Percentiles rank a stretch among this genome's conserved stretches.
Conservation (phyloP, 2,888 invertebrate species). For the Yponomeuta cagnagella region DNA sequence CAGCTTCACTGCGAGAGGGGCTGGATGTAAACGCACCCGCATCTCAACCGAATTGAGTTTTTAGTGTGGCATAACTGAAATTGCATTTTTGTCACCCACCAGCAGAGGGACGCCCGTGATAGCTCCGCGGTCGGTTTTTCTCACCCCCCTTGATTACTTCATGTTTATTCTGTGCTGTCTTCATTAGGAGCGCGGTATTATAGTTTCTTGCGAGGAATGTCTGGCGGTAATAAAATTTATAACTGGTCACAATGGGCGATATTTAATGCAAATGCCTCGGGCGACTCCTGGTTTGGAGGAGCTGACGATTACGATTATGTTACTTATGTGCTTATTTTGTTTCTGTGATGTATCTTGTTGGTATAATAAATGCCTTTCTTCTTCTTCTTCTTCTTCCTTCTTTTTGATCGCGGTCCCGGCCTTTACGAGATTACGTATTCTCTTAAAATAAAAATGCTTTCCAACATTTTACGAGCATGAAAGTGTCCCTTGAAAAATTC, state of each 20-base stretch:
- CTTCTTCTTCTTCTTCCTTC: neutral
- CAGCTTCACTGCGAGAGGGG: neutral
- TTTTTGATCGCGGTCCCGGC: neutral
- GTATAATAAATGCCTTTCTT: too few species aligned
- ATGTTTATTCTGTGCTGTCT: conserved; percentile 60
- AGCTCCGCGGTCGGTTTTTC: conserved; percentile 43
- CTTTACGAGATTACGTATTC: too few species aligned
- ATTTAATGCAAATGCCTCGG: conserved; percentile 2
- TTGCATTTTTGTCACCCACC: conserved; percentile 72
- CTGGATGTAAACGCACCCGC: conserved; percentile 25
- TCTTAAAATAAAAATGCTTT: too few species aligned
- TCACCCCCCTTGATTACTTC: conserved; percentile 39
- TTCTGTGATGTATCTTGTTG: too few species aligned
- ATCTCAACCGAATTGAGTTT: conserved; percentile 56
- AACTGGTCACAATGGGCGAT: conserved; percentile 23
- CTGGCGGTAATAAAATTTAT: conserved; percentile 24
- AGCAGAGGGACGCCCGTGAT: conserved; percentile 35
- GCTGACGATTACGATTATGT: neutral
- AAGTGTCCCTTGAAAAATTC: too few species aligned
- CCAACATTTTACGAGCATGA: too few species aligned
- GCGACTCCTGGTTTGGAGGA: neutral
- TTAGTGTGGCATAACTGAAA: conserved; percentile 65
- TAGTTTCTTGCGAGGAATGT: conserved; percentile 29
- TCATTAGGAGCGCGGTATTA: conserved; percentile 46
- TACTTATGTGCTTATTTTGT: too few species aligned